Percentiles rank a stretch among this genome's conserved stretches.
Evolutionary conservation across 2,888 invertebrate genomes (phyloP).

Genomic region (Drosophila emarginata): DNA sequence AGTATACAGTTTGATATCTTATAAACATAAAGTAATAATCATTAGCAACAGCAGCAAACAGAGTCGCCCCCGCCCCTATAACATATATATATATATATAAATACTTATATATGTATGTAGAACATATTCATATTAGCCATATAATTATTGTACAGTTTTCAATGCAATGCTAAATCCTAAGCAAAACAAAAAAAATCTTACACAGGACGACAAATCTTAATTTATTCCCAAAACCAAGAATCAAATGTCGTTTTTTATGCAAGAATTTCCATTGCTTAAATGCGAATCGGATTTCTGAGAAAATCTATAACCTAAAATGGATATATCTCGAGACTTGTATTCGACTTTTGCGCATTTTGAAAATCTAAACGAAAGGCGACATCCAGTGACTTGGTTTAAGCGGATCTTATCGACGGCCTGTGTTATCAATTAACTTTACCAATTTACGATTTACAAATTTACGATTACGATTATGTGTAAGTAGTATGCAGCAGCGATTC

Average conservation of each 20-base stretch:
- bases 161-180: slow-evolving; percentile 57
- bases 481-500: slow-evolving; percentile 65
- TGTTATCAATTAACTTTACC: slow-evolving; percentile 3
- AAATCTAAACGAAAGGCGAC: background rate
- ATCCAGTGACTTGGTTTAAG: slow-evolving; percentile 13
- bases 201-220: slow-evolving; percentile 9
- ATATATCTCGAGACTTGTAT: background rate
- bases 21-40: slow-evolving; percentile 17
- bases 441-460: slow-evolving; percentile 30
- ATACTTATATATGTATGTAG: slow-evolving; percentile 15
- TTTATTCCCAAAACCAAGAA: background rate
- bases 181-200: slow-evolving; percentile 2
- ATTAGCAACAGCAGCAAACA: slow-evolving; percentile 8
- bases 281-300: background rate
- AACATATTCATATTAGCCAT: slow-evolving; percentile 59
- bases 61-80: slow-evolving; percentile 8
- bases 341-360: background rate
- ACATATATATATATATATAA: slow-evolving; percentile 23
- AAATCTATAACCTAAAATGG: background rate
- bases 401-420: slow-evolving; percentile 1
- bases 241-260: background rate
- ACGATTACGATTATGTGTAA: slow-evolving; percentile 34
- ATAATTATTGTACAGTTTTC: slow-evolving; percentile 62
- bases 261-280: background rate
- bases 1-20: slow-evolving; percentile 15